Evolutionary conservation across 2,113 vertebrate species (phyloP).

Genomic region (Antigone vipio): DNA sequence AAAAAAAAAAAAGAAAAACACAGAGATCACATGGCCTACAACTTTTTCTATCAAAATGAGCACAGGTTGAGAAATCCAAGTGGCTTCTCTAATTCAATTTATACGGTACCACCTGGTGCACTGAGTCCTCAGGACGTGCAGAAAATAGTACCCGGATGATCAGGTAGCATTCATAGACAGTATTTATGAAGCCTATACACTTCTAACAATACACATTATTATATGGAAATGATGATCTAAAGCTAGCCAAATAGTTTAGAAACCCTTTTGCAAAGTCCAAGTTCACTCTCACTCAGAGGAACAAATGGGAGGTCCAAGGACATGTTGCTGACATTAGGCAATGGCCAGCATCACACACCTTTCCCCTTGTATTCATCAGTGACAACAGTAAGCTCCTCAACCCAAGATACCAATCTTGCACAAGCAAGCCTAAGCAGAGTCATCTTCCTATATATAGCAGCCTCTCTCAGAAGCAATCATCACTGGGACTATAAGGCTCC

Average conservation of each 20-base stretch:
- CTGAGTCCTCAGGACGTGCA: neutral
- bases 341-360: neutral
- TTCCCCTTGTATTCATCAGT: neutral
- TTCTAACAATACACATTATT: neutral
- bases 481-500: neutral
- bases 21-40: neutral
- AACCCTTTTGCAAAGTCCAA: neutral
- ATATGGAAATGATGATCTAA: neutral
- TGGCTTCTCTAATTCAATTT: neutral
- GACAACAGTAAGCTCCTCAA: neutral
- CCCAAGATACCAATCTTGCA: neutral
- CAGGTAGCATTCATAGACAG: neutral
- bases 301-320: neutral
- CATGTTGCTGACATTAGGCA: neutral
- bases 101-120: neutral
- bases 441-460: neutral
- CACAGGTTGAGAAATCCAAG: neutral
- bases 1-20: neutral
- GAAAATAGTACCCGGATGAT: neutral
- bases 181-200: neutral
- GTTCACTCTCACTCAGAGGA: neutral
- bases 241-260: neutral
- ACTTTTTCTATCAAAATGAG: neutral
- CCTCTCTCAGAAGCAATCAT: neutral
- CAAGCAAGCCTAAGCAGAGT: neutral